These are phyloP conservation scores for Stenoptilia bipunctidactyla DNA, from an alignment of 2,888 invertebrate genomes.

Conservation along the genomic window DNA sequence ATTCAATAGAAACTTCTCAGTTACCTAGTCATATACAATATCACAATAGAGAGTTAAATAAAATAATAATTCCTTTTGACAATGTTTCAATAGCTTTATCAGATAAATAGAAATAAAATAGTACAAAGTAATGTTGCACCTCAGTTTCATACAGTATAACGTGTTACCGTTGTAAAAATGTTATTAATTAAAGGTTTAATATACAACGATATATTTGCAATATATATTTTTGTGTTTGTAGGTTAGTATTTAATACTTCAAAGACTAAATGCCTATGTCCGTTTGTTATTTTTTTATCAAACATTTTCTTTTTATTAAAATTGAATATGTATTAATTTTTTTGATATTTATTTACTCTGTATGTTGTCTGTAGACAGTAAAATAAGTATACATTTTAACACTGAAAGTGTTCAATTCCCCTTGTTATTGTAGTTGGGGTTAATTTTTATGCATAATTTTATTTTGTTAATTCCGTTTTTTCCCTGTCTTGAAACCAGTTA, in stretches of 20 bases:
- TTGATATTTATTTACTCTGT: neutral
- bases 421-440: constrained; percentile 24
- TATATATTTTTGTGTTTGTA: neutral
- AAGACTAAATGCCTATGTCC: constrained; percentile 30
- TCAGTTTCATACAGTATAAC: neutral
- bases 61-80: neutral
- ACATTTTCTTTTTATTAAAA: neutral
- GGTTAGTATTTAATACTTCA: constrained; percentile 36
- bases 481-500: constrained; percentile 35
- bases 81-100: neutral
- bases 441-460: constrained; percentile 41
- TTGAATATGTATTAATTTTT: neutral
- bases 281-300: constrained; percentile 16
- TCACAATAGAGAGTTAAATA: neutral
- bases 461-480: constrained; percentile 34
- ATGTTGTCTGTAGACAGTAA: neutral
- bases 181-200: constrained; percentile 7
- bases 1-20: neutral
- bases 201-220: constrained; percentile 9
- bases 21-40: constrained; percentile 1
- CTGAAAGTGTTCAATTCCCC: constrained; percentile 52
- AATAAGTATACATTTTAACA: constrained; percentile 23
- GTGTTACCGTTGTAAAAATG: constrained; percentile 5
- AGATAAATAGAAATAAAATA: neutral
- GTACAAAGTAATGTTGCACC: neutral